phyloP scores from a whole-genome alignment of 37 sponge, comb jelly and placozoan species.

The Amphimedon queenslandica region DNA sequence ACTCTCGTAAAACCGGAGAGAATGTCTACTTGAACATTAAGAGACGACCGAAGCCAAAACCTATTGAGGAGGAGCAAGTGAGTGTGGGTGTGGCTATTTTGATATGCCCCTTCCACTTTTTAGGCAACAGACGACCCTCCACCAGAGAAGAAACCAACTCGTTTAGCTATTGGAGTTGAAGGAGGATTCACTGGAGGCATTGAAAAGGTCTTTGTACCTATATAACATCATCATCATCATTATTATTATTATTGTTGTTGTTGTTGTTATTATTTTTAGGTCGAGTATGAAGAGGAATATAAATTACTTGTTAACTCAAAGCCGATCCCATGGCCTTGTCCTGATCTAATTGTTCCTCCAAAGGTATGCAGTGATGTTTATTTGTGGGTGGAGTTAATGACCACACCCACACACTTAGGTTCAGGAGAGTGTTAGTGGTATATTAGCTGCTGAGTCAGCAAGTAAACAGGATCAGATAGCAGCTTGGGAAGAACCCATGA shows the following conservation, averaged over 20 bases:
- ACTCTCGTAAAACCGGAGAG: conserved; percentile 56
- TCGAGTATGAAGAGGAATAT: conserved; percentile 42
- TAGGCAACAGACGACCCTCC: conserved; percentile 41
- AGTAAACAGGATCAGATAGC: conserved; percentile 49
- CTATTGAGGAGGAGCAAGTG: neutral
- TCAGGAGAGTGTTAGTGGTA: conserved; percentile 32
- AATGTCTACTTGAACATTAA: conserved; percentile 57
- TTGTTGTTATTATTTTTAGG: no score
- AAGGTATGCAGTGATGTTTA: no score
- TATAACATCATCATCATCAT: no score
- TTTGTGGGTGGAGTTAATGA: neutral
- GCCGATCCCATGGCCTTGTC: conserved; percentile 41
- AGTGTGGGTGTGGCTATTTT: no score
- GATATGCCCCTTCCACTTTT: neutral
- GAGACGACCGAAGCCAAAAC: conserved; percentile 17
- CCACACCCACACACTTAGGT: conserved; percentile 29
- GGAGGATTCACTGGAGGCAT: conserved; percentile 61
- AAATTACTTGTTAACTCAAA: conserved; percentile 52
- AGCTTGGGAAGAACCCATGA: conserved; percentile 92
- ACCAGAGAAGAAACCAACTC: conserved; percentile 79
- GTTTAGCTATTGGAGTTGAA: conserved; percentile 90
- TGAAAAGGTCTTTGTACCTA: conserved; percentile 32
- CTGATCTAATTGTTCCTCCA: no score
- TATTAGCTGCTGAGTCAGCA: conserved; percentile 56
- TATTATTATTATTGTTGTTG: no score